Base-by-base conservation (phyloP, 2,888 invertebrate species). In the Tachina lurida region DNA sequence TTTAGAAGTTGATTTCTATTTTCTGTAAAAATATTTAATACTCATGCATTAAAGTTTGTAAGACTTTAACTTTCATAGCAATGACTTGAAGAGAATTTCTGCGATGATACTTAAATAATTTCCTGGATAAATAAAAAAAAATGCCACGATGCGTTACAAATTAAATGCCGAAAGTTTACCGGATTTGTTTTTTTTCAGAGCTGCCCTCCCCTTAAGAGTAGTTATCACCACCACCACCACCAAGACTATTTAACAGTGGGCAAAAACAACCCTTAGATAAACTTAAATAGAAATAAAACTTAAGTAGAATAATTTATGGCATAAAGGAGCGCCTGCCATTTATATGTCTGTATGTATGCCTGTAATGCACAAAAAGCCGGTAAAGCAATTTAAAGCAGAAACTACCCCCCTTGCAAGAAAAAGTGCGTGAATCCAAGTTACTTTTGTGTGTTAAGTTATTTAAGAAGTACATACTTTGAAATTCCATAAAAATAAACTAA, bases 291-390 rank as follows among this genome's bases (percentile, higher is more conserved):
- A 41, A 75, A 71, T 52, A 47, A 70, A 79, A 76, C 41, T 60
- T 68, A 31, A 54, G 49, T 74, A 49, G 41, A 62, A 58, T 54
- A 68, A 67, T 74, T 76, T 73, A 63, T 78, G 17, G 49, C 52
- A 68, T 58, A 76, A 71, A 73, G 84, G 80, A 76, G 76, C 76
- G 84, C 39, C 76, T 13, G 49, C 12, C 15, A 54, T 13, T 31
- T 31, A 3, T 31, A 5, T 5, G 7, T 31, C 2, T 31, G 4
- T 31, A 3, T 4, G 3, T 31, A 31, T 31, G 31, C 7, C 0
- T 31, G 31, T 31, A 31, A 60, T 7, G n/a, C 39, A 17, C 60
- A 58, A 58, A 75, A 41, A 54, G n/a, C 56, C 58, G 71, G 39
- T 49, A 60, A 45, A 67, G 49, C n/a, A 22, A 60, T n/a, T 31